These are phyloP conservation scores for Numenius arquata DNA, from an alignment of 2,113 vertebrate genomes.

Conservation along the genomic window DNA sequence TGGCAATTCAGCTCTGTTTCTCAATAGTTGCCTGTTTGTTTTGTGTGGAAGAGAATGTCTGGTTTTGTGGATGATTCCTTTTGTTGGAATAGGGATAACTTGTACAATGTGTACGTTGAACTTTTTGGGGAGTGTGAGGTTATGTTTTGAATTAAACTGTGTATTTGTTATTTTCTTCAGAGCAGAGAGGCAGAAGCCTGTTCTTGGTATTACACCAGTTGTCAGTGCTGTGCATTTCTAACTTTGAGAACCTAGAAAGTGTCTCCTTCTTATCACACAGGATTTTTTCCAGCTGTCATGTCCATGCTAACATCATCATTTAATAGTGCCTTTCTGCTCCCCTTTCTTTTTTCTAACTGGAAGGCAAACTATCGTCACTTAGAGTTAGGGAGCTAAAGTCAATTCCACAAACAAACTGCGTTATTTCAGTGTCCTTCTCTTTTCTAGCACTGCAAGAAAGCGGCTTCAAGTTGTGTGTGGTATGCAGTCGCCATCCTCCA, in stretches of 20 bases:
- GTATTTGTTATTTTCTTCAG: not conserved
- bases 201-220: not conserved
- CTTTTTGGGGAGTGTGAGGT: not conserved
- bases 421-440: not conserved
- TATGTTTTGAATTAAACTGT: not conserved
- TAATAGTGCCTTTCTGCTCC: not conserved
- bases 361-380: not conserved
- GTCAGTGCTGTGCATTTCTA: not conserved
- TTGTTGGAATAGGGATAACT: not conserved
- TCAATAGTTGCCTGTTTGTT: not conserved
- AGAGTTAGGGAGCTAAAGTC: not conserved
- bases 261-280: not conserved
- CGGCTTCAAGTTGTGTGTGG: not conserved
- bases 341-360: not conserved
- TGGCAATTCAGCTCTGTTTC: not conserved
- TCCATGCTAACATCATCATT: not conserved
- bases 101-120: not conserved
- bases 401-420: not conserved
- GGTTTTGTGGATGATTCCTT: not conserved
- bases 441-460: constrained; percentile 37
- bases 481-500: not conserved
- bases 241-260: not conserved
- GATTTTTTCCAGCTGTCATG: not conserved
- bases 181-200: not conserved
- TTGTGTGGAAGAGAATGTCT: not conserved